These are phyloP conservation scores for Sitophilus oryzae DNA, from an alignment of 1,140 invertebrate genomes.

Conservation along the genomic window DNA sequence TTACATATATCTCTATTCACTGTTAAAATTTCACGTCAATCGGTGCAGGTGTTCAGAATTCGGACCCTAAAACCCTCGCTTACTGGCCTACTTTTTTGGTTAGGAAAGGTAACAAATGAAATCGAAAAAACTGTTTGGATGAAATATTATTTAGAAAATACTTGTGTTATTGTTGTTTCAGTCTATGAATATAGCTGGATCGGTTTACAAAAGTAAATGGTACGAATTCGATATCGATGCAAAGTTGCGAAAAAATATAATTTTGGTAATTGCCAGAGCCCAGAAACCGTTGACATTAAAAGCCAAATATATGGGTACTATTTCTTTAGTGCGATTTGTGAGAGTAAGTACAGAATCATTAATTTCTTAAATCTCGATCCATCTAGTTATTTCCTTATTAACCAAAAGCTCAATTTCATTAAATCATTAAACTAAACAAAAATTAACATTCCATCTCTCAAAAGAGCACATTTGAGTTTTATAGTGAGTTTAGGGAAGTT, in stretches of 20 bases:
- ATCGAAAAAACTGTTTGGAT: not conserved
- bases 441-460: no score
- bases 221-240: not conserved
- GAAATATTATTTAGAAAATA: not conserved
- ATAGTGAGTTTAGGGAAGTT: no score
- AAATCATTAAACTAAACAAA: no score
- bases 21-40: not conserved
- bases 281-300: constrained; percentile 6
- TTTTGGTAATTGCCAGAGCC: constrained; percentile 3
- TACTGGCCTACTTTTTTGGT: not conserved
- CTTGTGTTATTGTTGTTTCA: not conserved
- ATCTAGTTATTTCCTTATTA: no score
- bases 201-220: constrained; percentile 16
- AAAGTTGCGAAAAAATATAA: constrained; percentile 2
- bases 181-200: constrained; percentile 6
- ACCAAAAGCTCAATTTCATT: no score
- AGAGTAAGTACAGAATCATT: no score
- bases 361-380: no score
- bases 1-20: no score
- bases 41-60: not conserved
- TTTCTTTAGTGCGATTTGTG: constrained; percentile 6
- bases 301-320: constrained; percentile 1
- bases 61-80: not conserved
- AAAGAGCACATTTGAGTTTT: no score
- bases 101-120: not conserved